Evolutionary conservation across 1,140 invertebrate species (phyloP).

Genomic region (Lepidurus packardi): DNA sequence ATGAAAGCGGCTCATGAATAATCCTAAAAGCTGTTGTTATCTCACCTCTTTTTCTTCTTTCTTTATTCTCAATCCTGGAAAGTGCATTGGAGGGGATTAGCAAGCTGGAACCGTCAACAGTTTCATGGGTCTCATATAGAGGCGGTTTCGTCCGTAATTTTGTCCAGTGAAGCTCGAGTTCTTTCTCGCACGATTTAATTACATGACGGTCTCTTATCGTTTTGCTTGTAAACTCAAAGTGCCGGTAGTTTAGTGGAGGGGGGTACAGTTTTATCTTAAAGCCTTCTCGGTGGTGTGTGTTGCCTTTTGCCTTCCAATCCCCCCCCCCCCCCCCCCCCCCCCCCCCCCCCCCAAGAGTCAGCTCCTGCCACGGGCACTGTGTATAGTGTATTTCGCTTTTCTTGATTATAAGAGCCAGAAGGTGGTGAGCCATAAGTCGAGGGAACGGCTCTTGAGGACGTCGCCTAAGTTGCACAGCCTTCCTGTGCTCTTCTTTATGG

Average conservation of each 20-base stretch:
- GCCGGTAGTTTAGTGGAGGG: not conserved
- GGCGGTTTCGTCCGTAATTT: not conserved
- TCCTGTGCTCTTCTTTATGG: slow-evolving; percentile 24
- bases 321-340: too few relatives aligned
- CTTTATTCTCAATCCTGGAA: not conserved
- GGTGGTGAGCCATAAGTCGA: slow-evolving; percentile 20
- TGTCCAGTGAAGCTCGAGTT: not conserved
- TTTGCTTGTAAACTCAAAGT: not conserved
- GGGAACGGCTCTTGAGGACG: slow-evolving; percentile 13
- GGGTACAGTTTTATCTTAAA: not conserved
- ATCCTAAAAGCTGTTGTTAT: not conserved
- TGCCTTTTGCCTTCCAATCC: not conserved
- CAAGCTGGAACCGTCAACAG: not conserved
- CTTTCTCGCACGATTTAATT: slow-evolving; percentile 1
- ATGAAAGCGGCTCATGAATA: not conserved
- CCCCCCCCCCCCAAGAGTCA: too few relatives aligned
- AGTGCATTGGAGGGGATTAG: slow-evolving; percentile 10
- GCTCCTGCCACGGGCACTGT: not conserved
- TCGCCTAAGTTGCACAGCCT: slow-evolving; percentile 20
- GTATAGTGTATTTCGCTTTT: slow-evolving; percentile 4
- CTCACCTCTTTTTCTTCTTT: not conserved
- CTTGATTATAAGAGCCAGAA: slow-evolving; percentile 22
- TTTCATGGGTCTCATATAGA: not conserved
- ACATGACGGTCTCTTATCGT: slow-evolving; percentile 18
- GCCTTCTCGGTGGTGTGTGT: not conserved